Percentiles rank a stretch among this genome's conserved stretches.
Conservation (phyloP, 92 coral and sea anemone species). For the Epizoanthus scotinus region DNA sequence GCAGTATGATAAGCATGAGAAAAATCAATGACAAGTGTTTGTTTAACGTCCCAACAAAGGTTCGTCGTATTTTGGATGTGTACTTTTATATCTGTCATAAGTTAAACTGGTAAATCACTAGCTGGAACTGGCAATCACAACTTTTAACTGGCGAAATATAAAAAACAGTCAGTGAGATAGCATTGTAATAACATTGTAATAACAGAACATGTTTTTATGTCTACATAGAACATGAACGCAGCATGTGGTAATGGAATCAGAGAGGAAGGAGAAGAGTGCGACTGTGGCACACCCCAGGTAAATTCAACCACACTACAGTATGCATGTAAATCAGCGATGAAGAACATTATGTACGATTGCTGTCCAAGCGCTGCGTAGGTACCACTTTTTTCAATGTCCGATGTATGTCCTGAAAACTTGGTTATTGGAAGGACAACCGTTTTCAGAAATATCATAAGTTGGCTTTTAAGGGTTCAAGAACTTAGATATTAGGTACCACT, state of each 20-base stretch:
- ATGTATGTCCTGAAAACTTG: too few species aligned
- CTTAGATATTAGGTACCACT: too few species aligned
- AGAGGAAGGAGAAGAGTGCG: slow-evolving; percentile 89
- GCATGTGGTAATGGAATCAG: slow-evolving; percentile 89
- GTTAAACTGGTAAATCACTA: neutral
- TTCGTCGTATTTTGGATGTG: neutral
- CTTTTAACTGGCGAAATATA: too few species aligned
- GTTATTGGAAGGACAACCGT: too few species aligned
- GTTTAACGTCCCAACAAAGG: slow-evolving; percentile 23
- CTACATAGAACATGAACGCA: slow-evolving; percentile 47
- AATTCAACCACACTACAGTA: neutral
- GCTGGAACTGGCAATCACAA: too few species aligned
- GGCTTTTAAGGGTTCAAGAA: too few species aligned
- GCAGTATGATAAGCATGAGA: slow-evolving; percentile 4
- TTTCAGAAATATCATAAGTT: too few species aligned
- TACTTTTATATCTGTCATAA: neutral
- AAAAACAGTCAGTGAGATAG: too few species aligned
- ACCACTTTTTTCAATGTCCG: too few species aligned
- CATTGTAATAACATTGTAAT: neutral
- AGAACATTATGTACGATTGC: too few species aligned
- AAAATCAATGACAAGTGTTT: slow-evolving; percentile 20
- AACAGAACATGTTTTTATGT: neutral
- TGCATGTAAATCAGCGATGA: too few species aligned
- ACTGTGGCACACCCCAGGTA: slow-evolving; percentile 94
- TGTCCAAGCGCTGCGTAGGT: too few species aligned